Evolutionary conservation across 2,888 invertebrate genomes (phyloP), one percentile per base, ranked within the genome.

Genomic region (Dione vanillae): DNA sequence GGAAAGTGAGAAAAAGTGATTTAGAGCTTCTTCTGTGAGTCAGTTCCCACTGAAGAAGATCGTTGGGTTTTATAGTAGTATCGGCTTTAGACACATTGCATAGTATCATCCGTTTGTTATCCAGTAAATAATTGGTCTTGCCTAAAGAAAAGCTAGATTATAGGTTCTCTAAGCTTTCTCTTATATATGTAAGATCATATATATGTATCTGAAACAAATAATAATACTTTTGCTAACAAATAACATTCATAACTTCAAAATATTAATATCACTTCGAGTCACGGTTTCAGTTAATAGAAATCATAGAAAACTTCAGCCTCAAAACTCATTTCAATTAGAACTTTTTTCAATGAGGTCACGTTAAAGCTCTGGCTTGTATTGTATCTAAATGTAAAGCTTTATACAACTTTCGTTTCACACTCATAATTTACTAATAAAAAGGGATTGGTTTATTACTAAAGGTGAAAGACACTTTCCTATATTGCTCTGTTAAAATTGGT

Each of bases 331-430:
- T 43, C 43, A 43, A 59, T 59, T 59, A 59, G n/a, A 43, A 59
- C 10, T 59, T 52, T n/a, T 37, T 10, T 20, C 9, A 59, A 59
- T 41, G 59, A 43, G 59, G 59, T 59, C 43, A 59, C 59, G n/a
- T 10, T 14, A n/a, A 20, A 19, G 43, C 27, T 27, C 27, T 3
- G 27, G 27, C 27, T 59, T 43, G 43, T 59, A 59, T 59, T 43
- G 20, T 20, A 27, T 59, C 14, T 20, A 59, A 59, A 27, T 59
- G 43, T 43, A 59, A 43, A 43, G 43, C 20, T 43, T 20, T 43
- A 41, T 19, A 43, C 20, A 20, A 43, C 20, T 27, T 59, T 59
- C 20, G 19, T 49, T 19, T 49, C 19, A 19, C 19, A 49, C 19
- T 49, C 19, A 43, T 43, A 43, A 43, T 59, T 43, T 16, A 59